Evolutionary conservation across 2,888 invertebrate genomes (phyloP).

Genomic region (Eledona agricola): DNA sequence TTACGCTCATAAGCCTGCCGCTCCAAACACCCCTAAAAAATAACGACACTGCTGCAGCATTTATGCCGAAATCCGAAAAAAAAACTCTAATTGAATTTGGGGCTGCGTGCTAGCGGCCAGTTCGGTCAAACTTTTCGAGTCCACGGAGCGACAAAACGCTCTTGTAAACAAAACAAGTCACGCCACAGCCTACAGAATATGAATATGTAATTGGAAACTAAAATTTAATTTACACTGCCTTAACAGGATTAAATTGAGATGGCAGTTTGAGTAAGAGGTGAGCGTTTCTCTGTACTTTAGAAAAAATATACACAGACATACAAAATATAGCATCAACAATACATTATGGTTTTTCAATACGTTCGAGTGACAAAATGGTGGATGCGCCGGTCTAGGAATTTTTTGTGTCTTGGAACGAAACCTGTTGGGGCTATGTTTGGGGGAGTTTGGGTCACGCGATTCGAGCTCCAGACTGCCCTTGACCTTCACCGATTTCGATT

Average conservation of each 20-base stretch:
- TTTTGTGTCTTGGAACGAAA: conserved; percentile 8
- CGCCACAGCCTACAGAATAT: conserved; percentile 41
- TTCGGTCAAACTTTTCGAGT: conserved; percentile 20
- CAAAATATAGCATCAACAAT: neutral
- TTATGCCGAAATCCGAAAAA: conserved; percentile 12
- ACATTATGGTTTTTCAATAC: too few species aligned
- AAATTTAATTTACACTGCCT: conserved; percentile 51
- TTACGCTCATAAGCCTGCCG: conserved; percentile 2
- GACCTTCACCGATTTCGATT: conserved; percentile 51
- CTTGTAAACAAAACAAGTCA: conserved; percentile 45
- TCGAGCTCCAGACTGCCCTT: conserved; percentile 48
- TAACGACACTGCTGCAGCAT: neutral
- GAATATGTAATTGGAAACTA: conserved; percentile 53
- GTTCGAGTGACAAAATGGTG: neutral
- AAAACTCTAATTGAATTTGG: conserved; percentile 22
- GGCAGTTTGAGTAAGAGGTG: conserved; percentile 43
- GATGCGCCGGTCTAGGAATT: conserved; percentile 11
- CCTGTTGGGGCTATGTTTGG: too few species aligned
- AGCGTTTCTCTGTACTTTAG: too few species aligned
- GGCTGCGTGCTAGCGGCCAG: conserved; percentile 22
- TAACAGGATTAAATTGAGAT: conserved; percentile 50
- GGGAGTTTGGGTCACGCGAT: conserved; percentile 33
- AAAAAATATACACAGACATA: too few species aligned
- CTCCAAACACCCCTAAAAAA: neutral
- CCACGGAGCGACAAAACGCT: conserved; percentile 24